phyloP scores from a whole-genome alignment of 1,140 invertebrate genomes.

The Platorchestia sp. region DNA sequence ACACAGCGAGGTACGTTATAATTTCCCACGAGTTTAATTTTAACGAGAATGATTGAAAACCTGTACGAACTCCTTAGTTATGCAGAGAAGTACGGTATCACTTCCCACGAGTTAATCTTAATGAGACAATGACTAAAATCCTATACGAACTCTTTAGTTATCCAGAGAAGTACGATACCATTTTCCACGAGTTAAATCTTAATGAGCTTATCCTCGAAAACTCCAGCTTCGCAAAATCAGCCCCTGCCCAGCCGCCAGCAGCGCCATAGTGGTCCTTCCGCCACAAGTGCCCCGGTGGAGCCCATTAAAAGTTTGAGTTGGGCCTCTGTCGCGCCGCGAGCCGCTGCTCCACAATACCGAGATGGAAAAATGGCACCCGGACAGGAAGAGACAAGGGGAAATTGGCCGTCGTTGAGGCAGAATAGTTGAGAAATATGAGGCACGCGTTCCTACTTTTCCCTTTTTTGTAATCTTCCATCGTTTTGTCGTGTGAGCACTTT shows the following conservation, averaged over 20 bases:
- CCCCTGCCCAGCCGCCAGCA: background rate
- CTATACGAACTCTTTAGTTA: background rate
- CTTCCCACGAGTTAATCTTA: no score
- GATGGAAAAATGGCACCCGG: slow-evolving; percentile 27
- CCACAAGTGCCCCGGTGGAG: slow-evolving; percentile 31
- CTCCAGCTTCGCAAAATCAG: background rate
- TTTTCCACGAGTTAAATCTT: background rate
- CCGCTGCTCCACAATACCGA: slow-evolving; percentile 12
- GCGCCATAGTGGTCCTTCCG: background rate
- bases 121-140: no score
- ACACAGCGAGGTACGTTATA: background rate
- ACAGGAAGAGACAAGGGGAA: slow-evolving; percentile 49
- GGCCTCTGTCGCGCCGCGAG: background rate
- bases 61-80: no score
- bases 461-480: background rate
- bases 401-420: slow-evolving; percentile 43
- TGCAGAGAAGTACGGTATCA: no score
- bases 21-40: background rate
- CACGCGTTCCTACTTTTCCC: background rate
- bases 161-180: background rate
- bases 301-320: slow-evolving; percentile 22
- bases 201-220: background rate
- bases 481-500: slow-evolving; percentile 7
- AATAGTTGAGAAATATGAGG: slow-evolving; percentile 45
- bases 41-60: background rate